Evolutionary conservation across 1,140 invertebrate species (phyloP).

Genomic region (Dreissena rostriformis): DNA sequence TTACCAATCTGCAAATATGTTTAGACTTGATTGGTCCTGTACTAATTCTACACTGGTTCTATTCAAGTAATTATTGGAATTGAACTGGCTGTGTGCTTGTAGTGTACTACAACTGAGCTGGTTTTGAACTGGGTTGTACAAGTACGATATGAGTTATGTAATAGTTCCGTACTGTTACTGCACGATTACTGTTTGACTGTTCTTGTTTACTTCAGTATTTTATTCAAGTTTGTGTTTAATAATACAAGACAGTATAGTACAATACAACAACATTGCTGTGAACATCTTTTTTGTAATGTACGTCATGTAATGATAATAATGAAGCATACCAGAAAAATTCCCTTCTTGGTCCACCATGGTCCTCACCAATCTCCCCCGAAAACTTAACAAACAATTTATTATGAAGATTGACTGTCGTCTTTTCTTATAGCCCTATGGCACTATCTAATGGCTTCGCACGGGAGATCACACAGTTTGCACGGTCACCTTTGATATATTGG

Average conservation of each 20-base stretch:
- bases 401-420: constrained; percentile 2
- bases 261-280: not conserved
- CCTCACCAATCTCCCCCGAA: constrained; percentile 25
- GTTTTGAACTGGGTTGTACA: not conserved
- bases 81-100: not conserved
- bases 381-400: constrained; percentile 26
- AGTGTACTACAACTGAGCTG: no score
- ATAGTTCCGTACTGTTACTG: not conserved
- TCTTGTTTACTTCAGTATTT: not conserved
- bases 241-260: not conserved
- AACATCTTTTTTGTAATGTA: not conserved
- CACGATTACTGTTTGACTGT: not conserved
- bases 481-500: not conserved
- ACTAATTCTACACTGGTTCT: no score
- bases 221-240: not conserved
- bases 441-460: constrained; percentile 3
- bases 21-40: not conserved
- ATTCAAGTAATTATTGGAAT: not conserved
- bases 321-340: constrained; percentile 20
- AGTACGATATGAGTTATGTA: not conserved
- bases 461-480: not conserved
- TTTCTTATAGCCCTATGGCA: not conserved
- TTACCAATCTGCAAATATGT: not conserved
- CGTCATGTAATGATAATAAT: not conserved
- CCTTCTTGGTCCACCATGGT: constrained; percentile 20